These are phyloP conservation scores for Anser brachyrhynchus DNA, from an alignment of 2,113 vertebrate species.

Conservation along the genomic window DNA sequence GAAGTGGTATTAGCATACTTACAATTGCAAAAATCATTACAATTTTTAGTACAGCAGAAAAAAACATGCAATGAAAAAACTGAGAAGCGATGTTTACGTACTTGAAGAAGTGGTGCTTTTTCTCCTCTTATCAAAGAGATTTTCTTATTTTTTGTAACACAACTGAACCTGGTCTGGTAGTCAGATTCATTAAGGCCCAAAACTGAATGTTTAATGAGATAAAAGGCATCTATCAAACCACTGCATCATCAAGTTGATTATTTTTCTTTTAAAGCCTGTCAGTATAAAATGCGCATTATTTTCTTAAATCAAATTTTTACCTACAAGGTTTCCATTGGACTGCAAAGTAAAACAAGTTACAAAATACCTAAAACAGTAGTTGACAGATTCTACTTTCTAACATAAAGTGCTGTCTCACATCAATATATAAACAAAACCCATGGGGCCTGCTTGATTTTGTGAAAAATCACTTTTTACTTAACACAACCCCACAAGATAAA, in stretches of 20 bases:
- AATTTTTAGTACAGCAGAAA: neutral
- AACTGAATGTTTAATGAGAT: neutral
- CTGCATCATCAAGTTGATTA: accelerated
- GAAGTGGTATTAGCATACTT: neutral
- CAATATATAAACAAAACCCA: neutral
- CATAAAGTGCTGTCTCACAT: neutral
- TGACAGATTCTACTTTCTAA: neutral
- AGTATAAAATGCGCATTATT: neutral
- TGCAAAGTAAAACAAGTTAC: neutral
- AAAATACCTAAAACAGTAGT: neutral
- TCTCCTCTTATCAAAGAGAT: neutral
- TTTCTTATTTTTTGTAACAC: neutral
- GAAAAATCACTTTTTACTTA: neutral
- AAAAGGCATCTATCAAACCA: neutral
- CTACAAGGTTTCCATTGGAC: neutral
- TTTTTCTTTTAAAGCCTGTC: neutral
- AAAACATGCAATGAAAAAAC: neutral
- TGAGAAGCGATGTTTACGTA: neutral
- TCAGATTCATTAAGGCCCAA: neutral
- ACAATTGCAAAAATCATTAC: neutral
- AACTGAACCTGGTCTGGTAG: neutral
- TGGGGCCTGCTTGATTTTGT: accelerated
- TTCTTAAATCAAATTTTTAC: neutral
- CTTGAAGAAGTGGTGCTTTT: neutral
- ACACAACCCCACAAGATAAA: neutral